phyloP scores from a whole-genome alignment of 2,797 vertebrate genomes.

The Myotis pilosus region DNA sequence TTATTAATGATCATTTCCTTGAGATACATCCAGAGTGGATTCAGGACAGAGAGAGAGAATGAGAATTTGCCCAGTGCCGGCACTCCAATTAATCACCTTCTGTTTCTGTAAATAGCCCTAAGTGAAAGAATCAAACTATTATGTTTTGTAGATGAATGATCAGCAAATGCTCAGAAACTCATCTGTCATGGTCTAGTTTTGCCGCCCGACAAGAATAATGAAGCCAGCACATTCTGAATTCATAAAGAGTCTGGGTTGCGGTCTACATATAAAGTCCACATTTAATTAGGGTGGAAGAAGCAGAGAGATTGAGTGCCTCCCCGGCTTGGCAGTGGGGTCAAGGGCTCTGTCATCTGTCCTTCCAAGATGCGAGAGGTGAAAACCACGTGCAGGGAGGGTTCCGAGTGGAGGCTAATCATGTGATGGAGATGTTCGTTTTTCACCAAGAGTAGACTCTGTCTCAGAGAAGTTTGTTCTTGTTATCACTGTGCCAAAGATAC shows the following conservation, averaged over 20 bases:
- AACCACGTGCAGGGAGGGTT: slow-evolving; percentile 17
- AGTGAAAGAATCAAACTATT: slow-evolving; percentile 84
- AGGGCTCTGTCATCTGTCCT: slow-evolving; percentile 70
- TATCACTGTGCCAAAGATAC: not conserved
- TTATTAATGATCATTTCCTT: slow-evolving; percentile 79
- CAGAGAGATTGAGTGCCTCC: slow-evolving; percentile 57
- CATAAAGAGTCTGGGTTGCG: slow-evolving; percentile 73
- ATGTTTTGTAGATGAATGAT: slow-evolving; percentile 85
- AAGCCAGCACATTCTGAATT: slow-evolving; percentile 81
- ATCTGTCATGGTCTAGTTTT: slow-evolving; percentile 86
- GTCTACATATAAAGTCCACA: slow-evolving; percentile 78
- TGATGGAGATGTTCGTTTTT: not conserved
- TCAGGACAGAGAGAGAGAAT: slow-evolving; percentile 69
- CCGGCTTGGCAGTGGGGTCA: slow-evolving; percentile 58
- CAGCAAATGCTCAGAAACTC: slow-evolving; percentile 83
- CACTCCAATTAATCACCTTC: slow-evolving; percentile 84
- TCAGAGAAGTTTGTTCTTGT: slow-evolving; percentile 3
- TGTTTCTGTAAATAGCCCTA: slow-evolving; percentile 82
- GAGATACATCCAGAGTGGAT: slow-evolving; percentile 69
- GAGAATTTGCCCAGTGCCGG: slow-evolving; percentile 70
- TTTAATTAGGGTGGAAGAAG: slow-evolving; percentile 78
- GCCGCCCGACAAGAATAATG: slow-evolving; percentile 82
- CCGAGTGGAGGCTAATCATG: not conserved
- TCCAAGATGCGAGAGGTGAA: slow-evolving; percentile 69
- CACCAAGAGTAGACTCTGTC: not conserved